Conservation (phyloP, 2,113 vertebrate species). For the Fulica atra region DNA sequence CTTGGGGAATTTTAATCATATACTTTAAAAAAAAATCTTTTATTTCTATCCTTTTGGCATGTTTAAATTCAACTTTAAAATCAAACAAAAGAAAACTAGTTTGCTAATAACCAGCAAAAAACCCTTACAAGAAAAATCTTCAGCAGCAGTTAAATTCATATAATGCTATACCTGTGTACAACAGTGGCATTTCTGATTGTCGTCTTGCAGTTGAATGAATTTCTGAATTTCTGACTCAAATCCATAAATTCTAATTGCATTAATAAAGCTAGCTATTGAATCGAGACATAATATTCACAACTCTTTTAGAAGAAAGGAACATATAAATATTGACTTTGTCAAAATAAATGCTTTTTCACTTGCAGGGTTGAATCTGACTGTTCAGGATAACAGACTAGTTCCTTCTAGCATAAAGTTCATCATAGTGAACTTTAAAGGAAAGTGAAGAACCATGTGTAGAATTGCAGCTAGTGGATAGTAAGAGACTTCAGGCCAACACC, state of each 20-base stretch:
- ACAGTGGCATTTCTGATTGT: neutral
- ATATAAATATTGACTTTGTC: neutral
- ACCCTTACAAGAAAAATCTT: neutral
- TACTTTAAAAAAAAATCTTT: neutral
- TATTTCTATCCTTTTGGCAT: neutral
- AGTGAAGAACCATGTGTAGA: neutral
- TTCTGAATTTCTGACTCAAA: neutral
- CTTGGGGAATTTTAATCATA: neutral
- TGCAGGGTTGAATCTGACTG: neutral
- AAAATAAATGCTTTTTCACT: neutral
- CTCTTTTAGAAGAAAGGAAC: neutral
- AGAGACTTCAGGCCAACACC: neutral
- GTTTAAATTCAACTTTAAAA: neutral
- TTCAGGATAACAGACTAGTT: neutral
- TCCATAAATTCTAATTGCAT: neutral
- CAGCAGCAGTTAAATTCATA: neutral
- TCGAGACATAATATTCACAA: neutral
- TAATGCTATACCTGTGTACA: neutral
- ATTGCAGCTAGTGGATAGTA: neutral
- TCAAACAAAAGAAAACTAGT: neutral
- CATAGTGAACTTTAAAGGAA: neutral
- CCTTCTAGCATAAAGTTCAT: neutral
- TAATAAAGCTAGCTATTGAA: neutral
- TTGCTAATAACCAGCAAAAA: neutral
- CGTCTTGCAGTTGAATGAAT: neutral